Conservation (phyloP, 2,888 invertebrate genomes). For the Apantesis nais region DNA sequence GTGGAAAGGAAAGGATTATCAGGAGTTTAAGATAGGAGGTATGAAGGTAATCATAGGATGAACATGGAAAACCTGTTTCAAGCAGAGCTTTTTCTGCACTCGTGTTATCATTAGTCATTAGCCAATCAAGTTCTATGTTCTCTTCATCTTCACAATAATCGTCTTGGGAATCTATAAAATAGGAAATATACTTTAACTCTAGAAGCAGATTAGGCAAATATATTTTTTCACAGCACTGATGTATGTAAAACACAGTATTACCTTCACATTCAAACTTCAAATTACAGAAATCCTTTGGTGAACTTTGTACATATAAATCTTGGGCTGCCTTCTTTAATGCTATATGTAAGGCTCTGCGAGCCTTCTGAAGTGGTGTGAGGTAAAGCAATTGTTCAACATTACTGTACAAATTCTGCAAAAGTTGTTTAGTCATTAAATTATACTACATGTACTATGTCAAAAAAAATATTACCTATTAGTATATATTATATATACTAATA, state of each 20-base stretch:
- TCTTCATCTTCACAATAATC: constrained; percentile 73
- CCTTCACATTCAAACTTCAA: constrained; percentile 65
- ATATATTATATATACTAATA: no score
- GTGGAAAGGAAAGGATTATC: constrained; percentile 47
- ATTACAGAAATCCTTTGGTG: constrained; percentile 60
- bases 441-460: not conserved
- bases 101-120: constrained; percentile 52
- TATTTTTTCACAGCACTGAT: not conserved
- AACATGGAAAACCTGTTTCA: constrained; percentile 61
- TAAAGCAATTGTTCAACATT: constrained; percentile 63
- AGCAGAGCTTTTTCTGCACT: constrained; percentile 43
- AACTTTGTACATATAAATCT: constrained; percentile 66
- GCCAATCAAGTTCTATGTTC: constrained; percentile 71
- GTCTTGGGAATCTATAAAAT: constrained; percentile 63
- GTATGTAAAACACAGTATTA: constrained; percentile 12
- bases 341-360: constrained; percentile 70
- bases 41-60: constrained; percentile 28
- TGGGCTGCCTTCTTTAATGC: constrained; percentile 77
- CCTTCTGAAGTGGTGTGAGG: constrained; percentile 79
- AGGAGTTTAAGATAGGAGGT: constrained; percentile 39
- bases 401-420: constrained; percentile 56
- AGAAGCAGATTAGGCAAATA: not conserved
- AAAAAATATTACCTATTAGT: not conserved
- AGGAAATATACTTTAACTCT: not conserved
- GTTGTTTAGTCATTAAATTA: not conserved